Conservation (phyloP, 1,140 invertebrate species). For the Ridgeia piscesae region DNA sequence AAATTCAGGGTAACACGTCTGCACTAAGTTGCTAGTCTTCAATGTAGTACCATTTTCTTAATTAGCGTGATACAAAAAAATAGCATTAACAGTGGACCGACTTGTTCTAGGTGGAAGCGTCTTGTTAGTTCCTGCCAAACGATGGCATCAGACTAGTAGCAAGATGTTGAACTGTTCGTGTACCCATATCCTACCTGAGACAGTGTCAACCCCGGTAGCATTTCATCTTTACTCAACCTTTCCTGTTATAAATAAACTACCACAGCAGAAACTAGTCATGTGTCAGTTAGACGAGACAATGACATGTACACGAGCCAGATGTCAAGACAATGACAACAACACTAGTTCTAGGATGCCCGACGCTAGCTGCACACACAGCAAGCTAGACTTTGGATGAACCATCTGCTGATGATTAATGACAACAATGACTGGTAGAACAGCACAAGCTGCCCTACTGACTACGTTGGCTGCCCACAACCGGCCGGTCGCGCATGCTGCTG, state of each 20-base stretch:
- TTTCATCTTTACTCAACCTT: not conserved
- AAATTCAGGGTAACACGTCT: not conserved
- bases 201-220: not conserved
- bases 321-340: not conserved
- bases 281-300: not conserved
- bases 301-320: not conserved
- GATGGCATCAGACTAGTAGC: not conserved
- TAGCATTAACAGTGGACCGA: not conserved
- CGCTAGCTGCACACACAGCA: not conserved
- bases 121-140: not conserved
- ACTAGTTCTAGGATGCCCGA: not conserved
- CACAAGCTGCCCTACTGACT: not conserved
- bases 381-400: not conserved
- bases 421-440: slow-evolving; percentile 5
- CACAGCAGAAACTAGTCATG: slow-evolving; percentile 1
- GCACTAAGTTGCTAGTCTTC: not conserved
- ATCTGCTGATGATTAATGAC: not conserved
- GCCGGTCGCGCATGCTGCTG: not conserved
- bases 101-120: not conserved
- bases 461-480: not conserved
- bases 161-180: not conserved
- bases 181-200: not conserved
- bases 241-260: not conserved
- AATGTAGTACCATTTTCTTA: slow-evolving; percentile 6
- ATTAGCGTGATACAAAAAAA: not conserved